Evolutionary conservation across 2,113 vertebrate genomes (phyloP), one percentile per base, ranked within the genome.

Genomic region (Hoplias malabaricus): DNA sequence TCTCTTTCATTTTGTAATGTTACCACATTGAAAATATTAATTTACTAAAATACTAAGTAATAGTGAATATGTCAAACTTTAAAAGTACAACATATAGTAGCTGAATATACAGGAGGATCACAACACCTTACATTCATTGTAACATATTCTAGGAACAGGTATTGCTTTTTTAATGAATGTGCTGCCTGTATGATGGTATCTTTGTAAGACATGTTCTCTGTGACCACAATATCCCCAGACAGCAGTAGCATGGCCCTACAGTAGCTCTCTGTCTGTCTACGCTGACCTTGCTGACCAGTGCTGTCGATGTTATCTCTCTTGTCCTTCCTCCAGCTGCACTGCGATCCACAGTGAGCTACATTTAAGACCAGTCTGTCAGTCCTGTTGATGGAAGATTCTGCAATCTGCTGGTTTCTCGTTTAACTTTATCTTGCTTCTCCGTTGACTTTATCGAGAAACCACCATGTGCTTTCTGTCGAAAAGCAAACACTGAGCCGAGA

Each of bases 341-440:
- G 57, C 53, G 46, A 61, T 71, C 86, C 48, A 90, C 85, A 89
- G 87, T 87, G 83, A 76, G 72, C 57, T 63, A 69, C 57, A 74
- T 77, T 53, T 34, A 63, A 80, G 75, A 74, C 61, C 70, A 3
- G 77, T 85, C 66, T 86, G 78, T 73, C 70, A 75, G 80, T 68
- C 73, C 81, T 84, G 82, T 53, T 54, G 36, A 68, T 78, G 80
- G 79, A 86, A 63, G 84, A 69, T 31, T 38, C 16, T 54, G 31
- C 72, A 61, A 48, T 65, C 75, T 25, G 62, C 72, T 69, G 21
- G 53, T 62, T 63, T 34, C 19, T 68, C 33, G 13, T 75, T 80
- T 80, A 69, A 54, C 54, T 53, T 79, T 66, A 82, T 75, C 68
- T 73, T 53, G 57, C 62, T 76, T 34, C 53, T 69, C n/a, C 2